Conservation (phyloP, 2,888 invertebrate genomes). For the Agonopterix alstromeriana region DNA sequence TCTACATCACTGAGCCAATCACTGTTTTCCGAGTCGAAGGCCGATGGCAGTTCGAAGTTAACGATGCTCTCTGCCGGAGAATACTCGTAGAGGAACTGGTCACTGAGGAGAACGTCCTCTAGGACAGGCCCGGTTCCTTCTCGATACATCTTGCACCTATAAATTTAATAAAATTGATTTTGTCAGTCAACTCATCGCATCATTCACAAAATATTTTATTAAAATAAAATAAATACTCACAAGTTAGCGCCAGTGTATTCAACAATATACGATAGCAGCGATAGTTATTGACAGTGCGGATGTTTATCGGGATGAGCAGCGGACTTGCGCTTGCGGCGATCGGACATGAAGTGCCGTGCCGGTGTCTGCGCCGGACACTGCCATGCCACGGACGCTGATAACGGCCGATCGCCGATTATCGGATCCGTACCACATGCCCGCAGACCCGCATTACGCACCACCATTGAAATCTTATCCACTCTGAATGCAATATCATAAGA, state of each 20-base stretch:
- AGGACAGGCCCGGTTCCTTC: slow-evolving; percentile 43
- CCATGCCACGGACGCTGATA: slow-evolving; percentile 62
- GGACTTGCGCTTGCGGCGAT: slow-evolving; percentile 47
- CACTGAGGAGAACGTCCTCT: slow-evolving; percentile 53
- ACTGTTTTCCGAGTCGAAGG: slow-evolving; percentile 36
- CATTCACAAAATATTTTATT: too few species aligned
- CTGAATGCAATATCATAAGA: neutral
- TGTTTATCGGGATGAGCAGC: slow-evolving; percentile 27
- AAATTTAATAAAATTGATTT: slow-evolving; percentile 16
- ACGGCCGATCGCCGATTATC: slow-evolving; percentile 62
- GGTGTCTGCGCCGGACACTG: slow-evolving; percentile 30
- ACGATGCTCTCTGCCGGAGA: slow-evolving; percentile 66
- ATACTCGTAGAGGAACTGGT: slow-evolving; percentile 58
- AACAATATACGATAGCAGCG: neutral
- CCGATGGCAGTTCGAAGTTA: slow-evolving; percentile 58
- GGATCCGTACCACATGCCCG: slow-evolving; percentile 13
- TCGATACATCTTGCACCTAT: slow-evolving; percentile 51
- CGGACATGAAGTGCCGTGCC: slow-evolving; percentile 37
- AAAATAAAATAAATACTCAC: too few species aligned
- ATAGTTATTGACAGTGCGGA: slow-evolving; percentile 13
- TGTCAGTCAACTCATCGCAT: neutral
- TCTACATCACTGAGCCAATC: slow-evolving; percentile 60
- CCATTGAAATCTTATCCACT: neutral
- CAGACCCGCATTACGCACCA: neutral
- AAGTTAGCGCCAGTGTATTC: slow-evolving; percentile 7